A percentile compares a stretch with the other conserved stretches of the same genome.
Conservation (phyloP, 2,888 invertebrate species). For the Chrysolina haemoptera region DNA sequence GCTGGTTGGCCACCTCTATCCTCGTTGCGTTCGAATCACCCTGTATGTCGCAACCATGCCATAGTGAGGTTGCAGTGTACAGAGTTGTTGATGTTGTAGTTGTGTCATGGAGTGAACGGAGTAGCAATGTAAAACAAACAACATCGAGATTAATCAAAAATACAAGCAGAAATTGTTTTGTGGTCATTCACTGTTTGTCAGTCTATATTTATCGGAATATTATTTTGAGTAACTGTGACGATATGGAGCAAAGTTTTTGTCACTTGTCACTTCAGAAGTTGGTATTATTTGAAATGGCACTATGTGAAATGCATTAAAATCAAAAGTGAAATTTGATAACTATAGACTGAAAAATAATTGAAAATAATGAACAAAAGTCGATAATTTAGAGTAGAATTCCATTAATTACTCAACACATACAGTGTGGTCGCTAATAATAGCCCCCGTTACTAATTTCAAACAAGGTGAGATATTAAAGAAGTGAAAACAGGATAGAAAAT, state of each 20-base stretch:
- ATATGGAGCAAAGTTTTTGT: neutral
- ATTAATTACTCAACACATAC: too few relatives aligned
- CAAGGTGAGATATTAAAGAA: too few relatives aligned
- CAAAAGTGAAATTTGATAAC: too few relatives aligned
- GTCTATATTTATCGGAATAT: constrained; percentile 15
- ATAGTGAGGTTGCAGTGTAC: constrained; percentile 52
- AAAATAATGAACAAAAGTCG: too few relatives aligned
- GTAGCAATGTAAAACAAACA: constrained; percentile 67
- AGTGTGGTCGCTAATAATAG: too few relatives aligned
- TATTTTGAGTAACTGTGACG: neutral
- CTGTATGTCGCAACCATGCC: constrained; percentile 67
- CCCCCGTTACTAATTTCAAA: too few relatives aligned
- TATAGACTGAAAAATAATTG: too few relatives aligned
- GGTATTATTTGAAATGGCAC: neutral
- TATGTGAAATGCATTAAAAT: too few relatives aligned
- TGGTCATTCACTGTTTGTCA: neutral
- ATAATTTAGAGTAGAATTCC: too few relatives aligned
- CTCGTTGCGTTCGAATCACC: constrained; percentile 95
- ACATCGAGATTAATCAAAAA: constrained; percentile 65
- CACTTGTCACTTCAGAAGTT: neutral
- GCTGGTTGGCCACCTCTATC: constrained; percentile 97
- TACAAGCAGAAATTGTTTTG: constrained; percentile 42
- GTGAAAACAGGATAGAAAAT: too few relatives aligned
- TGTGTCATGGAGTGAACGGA: constrained; percentile 62
- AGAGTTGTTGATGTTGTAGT: constrained; percentile 53